Base-by-base conservation (phyloP, 2,113 vertebrate genomes). In the Tetrao urogallus region DNA sequence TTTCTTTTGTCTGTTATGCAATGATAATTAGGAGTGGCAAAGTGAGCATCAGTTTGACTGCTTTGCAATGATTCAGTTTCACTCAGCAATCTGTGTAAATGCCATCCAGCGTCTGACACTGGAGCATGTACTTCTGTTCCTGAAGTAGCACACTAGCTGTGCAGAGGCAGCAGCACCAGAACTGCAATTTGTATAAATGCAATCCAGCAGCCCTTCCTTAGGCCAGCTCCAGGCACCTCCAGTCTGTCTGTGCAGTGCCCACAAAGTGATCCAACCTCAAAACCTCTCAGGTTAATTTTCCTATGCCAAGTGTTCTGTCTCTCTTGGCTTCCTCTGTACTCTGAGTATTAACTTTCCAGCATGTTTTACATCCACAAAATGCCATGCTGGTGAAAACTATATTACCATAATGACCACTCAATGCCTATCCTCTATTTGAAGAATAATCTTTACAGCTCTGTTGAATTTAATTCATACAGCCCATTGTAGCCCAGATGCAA, bases 11-110 rank as follows among this genome's bases (percentile, higher is more conserved):
- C 48, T 88, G 40, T 63, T 82, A 61, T 48, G 57, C 82, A 90
- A 61, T 84, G 52, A 82, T 86, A 82, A 94, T 92, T 83, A 91
- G 85, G 85, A 94, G 79, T 65, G 65, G 78, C 69, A 83, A 94
- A 94, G 82, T 83, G 79, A 96, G 91, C 91, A 86, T 82, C 85
- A 9, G 0, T 69, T 90, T 1, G 2, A 40, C 71, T 87, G 78
- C 71, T 90, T 42, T 2, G 0, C 21, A 17, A 27, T 48, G 79
- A 88, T 81, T 92, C 76, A 54, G 77, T 92, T 58, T 61, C 81
- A 13, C 48, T 84, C 63, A 57, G 66, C 40, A n/a, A 40, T 54
- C 84, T 83, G 13, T 50, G 8, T 58, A 19, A 40, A 40, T 4
- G 1, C 40, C 34, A 75, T 61, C 60, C 82, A 72, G 47, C 15